Percentiles rank a stretch among this genome's conserved stretches.
Evolutionary conservation across 2,113 vertebrate genomes (phyloP).

Genomic region (Cyanoderma ruficeps): DNA sequence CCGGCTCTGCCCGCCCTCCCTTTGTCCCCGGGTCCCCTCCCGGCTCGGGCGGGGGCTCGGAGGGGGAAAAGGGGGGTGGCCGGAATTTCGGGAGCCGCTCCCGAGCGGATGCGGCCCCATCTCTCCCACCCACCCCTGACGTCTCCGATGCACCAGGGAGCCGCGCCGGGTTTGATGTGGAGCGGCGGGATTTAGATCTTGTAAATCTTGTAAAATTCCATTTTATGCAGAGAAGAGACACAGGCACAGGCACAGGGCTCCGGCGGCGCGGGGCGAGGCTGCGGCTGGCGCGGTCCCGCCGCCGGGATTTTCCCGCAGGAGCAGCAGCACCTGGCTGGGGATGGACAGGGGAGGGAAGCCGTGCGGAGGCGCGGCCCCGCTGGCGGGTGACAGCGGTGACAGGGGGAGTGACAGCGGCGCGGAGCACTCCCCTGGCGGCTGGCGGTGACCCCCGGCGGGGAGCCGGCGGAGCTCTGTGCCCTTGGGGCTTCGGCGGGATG

Average conservation of each 20-base stretch:
- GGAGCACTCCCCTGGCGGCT: not conserved
- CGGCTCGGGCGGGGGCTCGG: not conserved
- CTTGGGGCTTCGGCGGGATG: not conserved
- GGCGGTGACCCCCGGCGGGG: not conserved
- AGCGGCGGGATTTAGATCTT: constrained; percentile 12
- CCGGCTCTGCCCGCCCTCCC: not conserved
- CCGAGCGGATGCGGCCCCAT: not conserved
- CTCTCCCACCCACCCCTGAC: constrained; percentile 34
- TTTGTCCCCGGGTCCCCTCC: not conserved
- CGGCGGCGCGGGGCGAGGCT: not conserved
- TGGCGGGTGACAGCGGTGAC: not conserved
- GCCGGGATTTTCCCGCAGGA: not conserved
- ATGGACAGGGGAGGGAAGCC: not conserved
- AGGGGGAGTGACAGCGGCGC: not conserved
- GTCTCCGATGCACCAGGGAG: constrained; percentile 13
- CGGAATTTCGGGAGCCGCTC: not conserved
- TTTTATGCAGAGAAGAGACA: not conserved
- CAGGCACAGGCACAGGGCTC: not conserved
- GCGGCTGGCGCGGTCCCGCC: not conserved
- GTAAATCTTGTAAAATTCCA: constrained; percentile 63
- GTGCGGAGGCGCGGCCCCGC: not conserved
- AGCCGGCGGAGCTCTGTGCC: not conserved
- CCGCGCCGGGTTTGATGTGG: not conserved
- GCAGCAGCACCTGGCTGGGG: not conserved
- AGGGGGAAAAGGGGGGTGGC: not conserved